These are phyloP conservation scores for Enteromius paludinosus DNA, from an alignment of 2,797 vertebrate genomes.

Conservation along the genomic window DNA sequence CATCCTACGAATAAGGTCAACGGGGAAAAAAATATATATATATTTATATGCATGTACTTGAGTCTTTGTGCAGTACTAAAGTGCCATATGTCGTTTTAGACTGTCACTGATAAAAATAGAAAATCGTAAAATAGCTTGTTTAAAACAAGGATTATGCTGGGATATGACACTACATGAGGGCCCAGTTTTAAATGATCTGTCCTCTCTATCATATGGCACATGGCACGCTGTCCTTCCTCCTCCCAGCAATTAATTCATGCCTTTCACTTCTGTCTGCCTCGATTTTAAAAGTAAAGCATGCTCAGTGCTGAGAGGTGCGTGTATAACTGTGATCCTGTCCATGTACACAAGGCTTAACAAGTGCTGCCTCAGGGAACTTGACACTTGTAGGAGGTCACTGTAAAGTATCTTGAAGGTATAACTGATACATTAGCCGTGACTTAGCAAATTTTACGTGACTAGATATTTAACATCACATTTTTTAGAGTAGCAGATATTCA, in stretches of 20 bases:
- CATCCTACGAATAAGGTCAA: conserved; percentile 8
- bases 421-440: conserved; percentile 46
- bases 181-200: conserved; percentile 34
- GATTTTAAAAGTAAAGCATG: conserved; percentile 45
- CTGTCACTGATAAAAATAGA: conserved; percentile 36
- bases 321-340: conserved; percentile 38
- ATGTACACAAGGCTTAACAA: conserved; percentile 44
- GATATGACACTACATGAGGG: conserved; percentile 34
- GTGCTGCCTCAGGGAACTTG: conserved; percentile 33
- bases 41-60: conserved; percentile 36
- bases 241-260: conserved; percentile 33
- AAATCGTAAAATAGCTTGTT: conserved; percentile 33
- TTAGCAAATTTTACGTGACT: conserved; percentile 40
- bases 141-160: conserved; percentile 26
- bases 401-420: conserved; percentile 39
- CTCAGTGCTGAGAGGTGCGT: conserved; percentile 32
- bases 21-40: background rate
- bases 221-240: conserved; percentile 38
- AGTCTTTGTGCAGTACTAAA: conserved; percentile 46
- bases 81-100: conserved; percentile 41
- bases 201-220: conserved; percentile 40
- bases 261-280: conserved; percentile 38
- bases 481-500: conserved; percentile 35
- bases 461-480: conserved; percentile 36
- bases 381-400: conserved; percentile 23